Base-by-base conservation (phyloP, 2,888 invertebrate species). In the Pristionchus exspectatus region DNA sequence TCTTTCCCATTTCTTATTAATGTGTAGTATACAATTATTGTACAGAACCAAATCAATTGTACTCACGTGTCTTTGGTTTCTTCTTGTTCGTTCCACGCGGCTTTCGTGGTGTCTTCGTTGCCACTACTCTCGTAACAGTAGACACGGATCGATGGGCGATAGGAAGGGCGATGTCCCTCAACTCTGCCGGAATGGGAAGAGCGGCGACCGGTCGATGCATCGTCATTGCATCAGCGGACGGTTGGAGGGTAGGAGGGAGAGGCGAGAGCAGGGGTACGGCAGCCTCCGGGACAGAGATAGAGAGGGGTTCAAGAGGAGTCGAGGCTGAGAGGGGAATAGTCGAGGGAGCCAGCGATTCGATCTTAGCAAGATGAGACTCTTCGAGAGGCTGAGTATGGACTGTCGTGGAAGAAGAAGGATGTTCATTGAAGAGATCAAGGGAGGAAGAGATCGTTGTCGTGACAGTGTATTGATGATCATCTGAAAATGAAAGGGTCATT, bases 121-220 rank as follows among this genome's bases (percentile, higher is more conserved):
- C 44, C 9, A 38, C 38, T 5, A 9, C 38, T 74, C 54, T n/a
- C 14, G 81, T 50, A 0, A 54, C 16, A 14, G 50, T 14, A 12
- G 81, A 27, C 0, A 81, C 81, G 10, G 81, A 81, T 50, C 81
- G 24, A 24, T 44, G 81, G 12, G 81, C 81, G 50, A 81, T 44
- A 16, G 81, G 81, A n/a, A 81, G n/a, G 24, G 81, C 81, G 12
- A 81, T 81, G 27, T 81, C 81, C 3, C 44, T 44, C 50, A 81
- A 44, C 14, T 81, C 81, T 0, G 50, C 81, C 50, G 81, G 81
- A 54, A 81, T 81, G 7, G 81, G 50, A 2, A 81, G 12, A 14
- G 81, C n/a, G 18, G 81, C 54, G n/a, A 81, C 9, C 2, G n/a
- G 50, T 27, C 81, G 81, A 50, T 44, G 77, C 24, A 16, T 16